Percentiles rank a stretch among this genome's conserved stretches.
Conservation (phyloP, 92 coral and sea anemone genomes). For the Ricordea florida region DNA sequence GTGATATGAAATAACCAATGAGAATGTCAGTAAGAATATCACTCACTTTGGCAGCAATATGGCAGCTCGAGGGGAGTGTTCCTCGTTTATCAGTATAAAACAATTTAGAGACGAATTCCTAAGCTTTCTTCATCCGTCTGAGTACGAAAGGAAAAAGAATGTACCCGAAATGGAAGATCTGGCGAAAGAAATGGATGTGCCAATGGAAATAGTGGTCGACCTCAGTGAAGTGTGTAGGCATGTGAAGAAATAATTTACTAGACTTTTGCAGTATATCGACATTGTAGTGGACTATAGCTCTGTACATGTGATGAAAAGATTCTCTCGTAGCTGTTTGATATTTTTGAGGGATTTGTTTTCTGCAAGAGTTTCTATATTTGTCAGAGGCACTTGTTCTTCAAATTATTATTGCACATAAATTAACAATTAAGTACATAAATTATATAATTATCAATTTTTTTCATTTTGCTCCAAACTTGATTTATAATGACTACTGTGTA, state of each 20-base stretch:
- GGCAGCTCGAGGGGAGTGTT: conserved; percentile 77
- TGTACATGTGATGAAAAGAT: too few relatives aligned
- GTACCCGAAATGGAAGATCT: conserved; percentile 31
- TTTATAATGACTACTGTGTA: too few relatives aligned
- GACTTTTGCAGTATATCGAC: background rate
- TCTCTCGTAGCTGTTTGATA: too few relatives aligned
- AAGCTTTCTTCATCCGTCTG: conserved; percentile 53
- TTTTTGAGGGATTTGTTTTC: too few relatives aligned
- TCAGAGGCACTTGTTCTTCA: too few relatives aligned
- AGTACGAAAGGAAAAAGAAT: conserved; percentile 47
- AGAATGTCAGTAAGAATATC: conserved; percentile 9
- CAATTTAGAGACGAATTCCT: conserved; percentile 68
- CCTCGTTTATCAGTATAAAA: conserved; percentile 67
- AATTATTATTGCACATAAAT: too few relatives aligned
- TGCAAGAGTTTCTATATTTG: too few relatives aligned
- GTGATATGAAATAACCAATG: conserved; percentile 45
- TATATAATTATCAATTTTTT: too few relatives aligned
- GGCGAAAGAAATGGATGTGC: conserved; percentile 75
- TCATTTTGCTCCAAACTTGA: too few relatives aligned
- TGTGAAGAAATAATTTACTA: background rate
- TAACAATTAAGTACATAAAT: too few relatives aligned
- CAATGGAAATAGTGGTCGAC: conserved; percentile 79
- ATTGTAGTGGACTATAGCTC: too few relatives aligned
- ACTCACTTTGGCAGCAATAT: conserved; percentile 49
- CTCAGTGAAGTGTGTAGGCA: conserved; percentile 92